Base-by-base conservation (phyloP, 2,888 invertebrate species). In the Sepioteuthis lessoniana region DNA sequence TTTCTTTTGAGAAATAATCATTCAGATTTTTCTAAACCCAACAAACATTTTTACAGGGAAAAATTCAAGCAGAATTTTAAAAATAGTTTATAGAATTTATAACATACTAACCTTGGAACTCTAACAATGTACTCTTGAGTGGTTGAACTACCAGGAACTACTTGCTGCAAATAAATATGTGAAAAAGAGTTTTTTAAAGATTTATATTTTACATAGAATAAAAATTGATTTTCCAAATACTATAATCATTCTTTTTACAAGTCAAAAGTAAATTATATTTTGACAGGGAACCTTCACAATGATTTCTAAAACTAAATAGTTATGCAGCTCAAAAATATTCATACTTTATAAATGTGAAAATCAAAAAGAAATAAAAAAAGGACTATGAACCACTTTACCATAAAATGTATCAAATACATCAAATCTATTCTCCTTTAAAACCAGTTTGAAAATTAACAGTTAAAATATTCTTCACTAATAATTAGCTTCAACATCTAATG, bases 41-140 rank as follows among this genome's bases (percentile, higher is more conserved):
- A 7, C 42, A 42, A 42, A 42, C 42, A 42, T 42, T 42, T 42
- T 42, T 42, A 42, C 42, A 42, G 7, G 42, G n/a, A 92, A 91
- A 94, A 47, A 47, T 16, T 47, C 47, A 47, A 47, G 1, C 47
- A 47, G 47, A 47, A 16, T 47, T 47, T 1, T 47, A 16, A 13
- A 47, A 47, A n/a, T n/a, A 47, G 19, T 7, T 19, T 47, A 47
- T 42, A 42, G 42, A 90, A 60, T 38, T 38, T 35, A 16, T 90
- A 38, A 91, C 90, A 55, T 35, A 37, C 95, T 94, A 94, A 95
- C 95, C 95, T 96, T 94, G 96, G 96, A 93, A 95, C 95, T 94
- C 96, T 94, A 1, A 96, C 96, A 93, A 95, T 94, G 94, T 95
- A 95, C 94, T 96, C 96, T 94, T 95, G 95, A 47, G 95, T 95